Conservation (phyloP, 2,888 invertebrate species). For the Cephonodes hylas region DNA sequence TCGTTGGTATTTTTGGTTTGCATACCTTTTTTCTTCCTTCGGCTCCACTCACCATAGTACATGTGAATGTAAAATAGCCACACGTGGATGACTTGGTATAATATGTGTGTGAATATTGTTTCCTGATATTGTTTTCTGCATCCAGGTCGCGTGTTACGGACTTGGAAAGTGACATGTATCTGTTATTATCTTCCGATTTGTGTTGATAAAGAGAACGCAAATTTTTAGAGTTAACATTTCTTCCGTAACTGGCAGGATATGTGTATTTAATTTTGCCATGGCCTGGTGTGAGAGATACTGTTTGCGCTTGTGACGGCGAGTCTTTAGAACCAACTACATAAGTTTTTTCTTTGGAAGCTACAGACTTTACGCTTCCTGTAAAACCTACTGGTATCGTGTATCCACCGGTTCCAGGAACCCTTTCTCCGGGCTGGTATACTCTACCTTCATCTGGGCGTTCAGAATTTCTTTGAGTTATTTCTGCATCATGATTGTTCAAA, state of each 20-base stretch:
- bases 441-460: constrained; percentile 78
- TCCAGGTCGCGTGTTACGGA: constrained; percentile 88
- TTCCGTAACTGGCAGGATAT: constrained; percentile 48
- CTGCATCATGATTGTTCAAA: constrained; percentile 80
- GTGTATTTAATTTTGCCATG: constrained; percentile 68
- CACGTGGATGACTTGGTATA: constrained; percentile 93
- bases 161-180: constrained; percentile 89
- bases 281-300: constrained; percentile 79
- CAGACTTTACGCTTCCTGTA: constrained; percentile 84
- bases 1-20: constrained; percentile 88
- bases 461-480: constrained; percentile 81
- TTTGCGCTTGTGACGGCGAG: constrained; percentile 85
- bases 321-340: constrained; percentile 80
- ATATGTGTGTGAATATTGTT: constrained; percentile 89
- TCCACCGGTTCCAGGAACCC: constrained; percentile 84
- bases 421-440: constrained; percentile 84
- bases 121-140: constrained; percentile 82
- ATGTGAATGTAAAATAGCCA: constrained; percentile 92
- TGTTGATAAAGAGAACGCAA: constrained; percentile 57
- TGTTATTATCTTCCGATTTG: constrained; percentile 78
- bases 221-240: constrained; percentile 58
- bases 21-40: constrained; percentile 91
- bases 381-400: constrained; percentile 85
- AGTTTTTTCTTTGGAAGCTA: constrained; percentile 82
- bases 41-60: constrained; percentile 88